A percentile compares a stretch with the other conserved stretches of the same genome.
These are phyloP conservation scores for Drosophila orena DNA, from an alignment of 1,140 invertebrate species.

Conservation along the genomic window DNA sequence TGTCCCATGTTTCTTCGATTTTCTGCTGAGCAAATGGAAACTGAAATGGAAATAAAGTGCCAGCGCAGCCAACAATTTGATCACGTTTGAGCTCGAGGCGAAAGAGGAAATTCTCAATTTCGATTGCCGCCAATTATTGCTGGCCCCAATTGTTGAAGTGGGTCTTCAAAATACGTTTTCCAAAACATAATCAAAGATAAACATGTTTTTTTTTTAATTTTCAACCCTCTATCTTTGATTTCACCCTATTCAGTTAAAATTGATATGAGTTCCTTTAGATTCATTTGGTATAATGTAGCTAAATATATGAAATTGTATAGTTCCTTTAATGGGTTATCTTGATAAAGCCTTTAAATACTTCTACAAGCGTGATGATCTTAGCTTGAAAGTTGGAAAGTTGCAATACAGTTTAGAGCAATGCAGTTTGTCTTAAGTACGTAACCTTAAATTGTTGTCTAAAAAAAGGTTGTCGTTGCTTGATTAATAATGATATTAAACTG, in stretches of 20 bases:
- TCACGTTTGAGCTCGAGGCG: slow-evolving; percentile 1
- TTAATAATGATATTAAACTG: slow-evolving; percentile 37
- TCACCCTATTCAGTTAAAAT: too few relatives aligned
- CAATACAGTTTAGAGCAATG: background rate
- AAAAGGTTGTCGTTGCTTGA: slow-evolving; percentile 14
- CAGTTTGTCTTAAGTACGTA: slow-evolving; percentile 2
- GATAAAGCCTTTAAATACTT: background rate
- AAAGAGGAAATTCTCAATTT: slow-evolving; percentile 31
- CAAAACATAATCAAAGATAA: too few relatives aligned
- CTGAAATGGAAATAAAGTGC: slow-evolving; percentile 20
- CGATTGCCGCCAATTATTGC: slow-evolving; percentile 19
- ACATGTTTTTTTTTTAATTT: too few relatives aligned
- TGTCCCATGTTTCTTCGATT: slow-evolving; percentile 1
- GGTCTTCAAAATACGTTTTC: background rate
- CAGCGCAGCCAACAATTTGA: slow-evolving; percentile 22
- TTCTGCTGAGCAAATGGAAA: slow-evolving; percentile 57
- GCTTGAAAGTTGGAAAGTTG: background rate
- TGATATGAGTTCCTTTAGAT: too few relatives aligned
- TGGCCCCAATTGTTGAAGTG: background rate
- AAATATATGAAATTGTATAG: too few relatives aligned
- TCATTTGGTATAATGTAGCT: too few relatives aligned
- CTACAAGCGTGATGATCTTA: background rate
- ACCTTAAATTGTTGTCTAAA: background rate
- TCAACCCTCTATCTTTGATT: too few relatives aligned
- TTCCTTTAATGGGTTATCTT: background rate